Evolutionary conservation across 2,888 invertebrate genomes (phyloP), one percentile per base, ranked within the genome.

Genomic region (Chalcis sispes): DNA sequence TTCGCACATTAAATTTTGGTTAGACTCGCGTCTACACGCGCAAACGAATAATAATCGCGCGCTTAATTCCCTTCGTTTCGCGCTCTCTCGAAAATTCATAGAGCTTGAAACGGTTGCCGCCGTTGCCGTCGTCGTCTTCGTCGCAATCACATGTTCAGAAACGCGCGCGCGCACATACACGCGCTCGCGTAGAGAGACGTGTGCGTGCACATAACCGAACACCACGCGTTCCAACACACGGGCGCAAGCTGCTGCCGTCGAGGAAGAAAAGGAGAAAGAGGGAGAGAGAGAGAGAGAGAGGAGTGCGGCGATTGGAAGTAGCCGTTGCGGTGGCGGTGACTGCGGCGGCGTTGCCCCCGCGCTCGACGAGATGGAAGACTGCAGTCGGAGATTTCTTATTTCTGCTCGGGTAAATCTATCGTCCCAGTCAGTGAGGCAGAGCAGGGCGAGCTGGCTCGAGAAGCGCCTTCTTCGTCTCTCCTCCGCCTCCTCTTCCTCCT

Each of bases 381-480:
- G 46, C 8, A 54, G 61, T 66, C 64, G 81, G 83, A 84, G 85
- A 87, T 87, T 88, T 88, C 87, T 88, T 87, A 87, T 88, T 88
- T 88, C 87, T 87, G 87, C 84, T 87, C 87, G 85, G 87, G 87
- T 87, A 87, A 88, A 88, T 87, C 86, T 87, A 87, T 87, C 87
- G 88, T 85, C 83, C 83, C 84, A 85, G 87, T 88, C 86, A 87
- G 88, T 88, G 86, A 87, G 85, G 82, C 85, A 86, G 82, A 84
- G 85, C 84, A 87, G 85, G 85, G 84, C 86, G 83, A 86, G 67
- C 79, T 71, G 71, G 72, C 40, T 64, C 69, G 66, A 59, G 64
- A 61, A 64, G 76, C 66, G 61, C 67, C 71, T 66, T 54, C 29
- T 10, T 32, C 58, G 61, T 8, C 71, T 42, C 56, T 32, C 58